phyloP scores from a whole-genome alignment of 2,797 vertebrate species.

The Taenioides sp. region DNA sequence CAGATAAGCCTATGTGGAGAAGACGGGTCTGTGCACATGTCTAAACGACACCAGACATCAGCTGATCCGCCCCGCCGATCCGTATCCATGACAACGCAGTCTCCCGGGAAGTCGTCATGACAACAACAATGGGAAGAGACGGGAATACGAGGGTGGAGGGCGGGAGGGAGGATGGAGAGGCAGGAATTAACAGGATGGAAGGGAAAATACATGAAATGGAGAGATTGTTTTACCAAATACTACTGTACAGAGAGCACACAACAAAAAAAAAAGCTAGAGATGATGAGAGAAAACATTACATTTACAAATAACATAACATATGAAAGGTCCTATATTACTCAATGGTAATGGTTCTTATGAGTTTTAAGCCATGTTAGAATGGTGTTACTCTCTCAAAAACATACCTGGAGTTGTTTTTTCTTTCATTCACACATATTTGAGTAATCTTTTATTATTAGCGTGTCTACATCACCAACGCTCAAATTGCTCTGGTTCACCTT shows the following conservation, averaged over 20 bases:
- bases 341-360: too few relatives aligned
- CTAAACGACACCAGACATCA: conserved; percentile 82
- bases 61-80: conserved; percentile 82
- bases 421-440: too few relatives aligned
- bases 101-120: conserved; percentile 84
- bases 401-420: too few relatives aligned
- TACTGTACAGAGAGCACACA: neutral
- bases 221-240: too few relatives aligned
- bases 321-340: too few relatives aligned
- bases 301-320: too few relatives aligned
- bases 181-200: conserved; percentile 26
- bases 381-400: too few relatives aligned
- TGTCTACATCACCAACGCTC: too few relatives aligned
- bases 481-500: too few relatives aligned
- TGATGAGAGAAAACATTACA: neutral
- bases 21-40: conserved; percentile 67
- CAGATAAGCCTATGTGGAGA: conserved; percentile 26
- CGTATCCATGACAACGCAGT: conserved; percentile 89
- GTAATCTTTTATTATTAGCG: too few relatives aligned
- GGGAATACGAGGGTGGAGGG: conserved; percentile 13
- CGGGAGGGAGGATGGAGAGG: conserved; percentile 17
- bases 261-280: neutral
- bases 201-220: conserved; percentile 13
- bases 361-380: too few relatives aligned
- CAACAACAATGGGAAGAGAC: conserved; percentile 65